Percentiles rank a stretch among this genome's conserved stretches.
phyloP scores from a whole-genome alignment of 2,888 invertebrate species.

The Argyra leucocephala region DNA sequence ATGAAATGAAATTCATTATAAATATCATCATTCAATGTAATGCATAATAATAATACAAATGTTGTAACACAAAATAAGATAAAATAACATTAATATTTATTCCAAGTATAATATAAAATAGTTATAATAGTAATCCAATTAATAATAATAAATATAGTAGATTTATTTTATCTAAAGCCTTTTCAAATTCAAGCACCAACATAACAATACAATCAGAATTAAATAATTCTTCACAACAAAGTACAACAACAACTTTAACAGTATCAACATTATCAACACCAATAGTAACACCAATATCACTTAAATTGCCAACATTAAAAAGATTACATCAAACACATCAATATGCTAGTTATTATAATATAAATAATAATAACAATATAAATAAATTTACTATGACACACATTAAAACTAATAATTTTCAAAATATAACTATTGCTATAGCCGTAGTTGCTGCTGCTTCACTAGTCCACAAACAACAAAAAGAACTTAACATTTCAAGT shows the following conservation, averaged over 20 bases:
- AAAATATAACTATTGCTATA: neutral
- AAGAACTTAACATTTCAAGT: neutral
- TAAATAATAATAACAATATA: no score
- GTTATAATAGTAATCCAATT: neutral
- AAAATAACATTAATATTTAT: neutral
- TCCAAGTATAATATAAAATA: neutral
- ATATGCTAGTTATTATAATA: neutral
- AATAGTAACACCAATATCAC: slow-evolving; percentile 15
- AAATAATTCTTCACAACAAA: neutral
- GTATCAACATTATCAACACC: slow-evolving; percentile 21
- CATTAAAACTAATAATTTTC: neutral
- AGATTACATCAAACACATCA: neutral
- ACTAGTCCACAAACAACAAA: neutral
- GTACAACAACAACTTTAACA: slow-evolving; percentile 20
- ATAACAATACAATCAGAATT: neutral
- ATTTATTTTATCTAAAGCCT: neutral
- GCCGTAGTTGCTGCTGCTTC: neutral
- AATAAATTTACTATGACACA: no score
- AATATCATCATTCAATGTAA: neutral
- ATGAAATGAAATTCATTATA: no score
- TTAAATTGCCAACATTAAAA: neutral
- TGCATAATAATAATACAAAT: neutral
- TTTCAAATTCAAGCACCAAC: neutral
- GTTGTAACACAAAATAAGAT: neutral
- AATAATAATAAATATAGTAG: neutral